These are phyloP conservation scores for Acropora yongei DNA, from an alignment of 64 coral and sea anemone genomes.

Conservation along the genomic window DNA sequence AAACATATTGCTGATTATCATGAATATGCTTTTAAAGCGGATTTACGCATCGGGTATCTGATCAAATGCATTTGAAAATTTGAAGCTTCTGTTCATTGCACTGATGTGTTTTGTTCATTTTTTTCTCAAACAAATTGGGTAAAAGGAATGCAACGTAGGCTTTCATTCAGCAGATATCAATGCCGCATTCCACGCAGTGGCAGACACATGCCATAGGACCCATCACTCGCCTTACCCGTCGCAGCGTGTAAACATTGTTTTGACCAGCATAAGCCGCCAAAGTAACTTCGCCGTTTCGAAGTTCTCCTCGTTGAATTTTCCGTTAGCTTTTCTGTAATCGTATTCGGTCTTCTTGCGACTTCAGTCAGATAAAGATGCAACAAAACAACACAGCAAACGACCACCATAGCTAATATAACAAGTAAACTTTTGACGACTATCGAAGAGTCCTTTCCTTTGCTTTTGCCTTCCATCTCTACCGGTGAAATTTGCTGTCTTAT, in stretches of 20 bases:
- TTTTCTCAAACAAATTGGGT: not conserved
- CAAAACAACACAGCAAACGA: conserved; percentile 53
- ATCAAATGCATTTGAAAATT: no score
- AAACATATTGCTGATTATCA: no score
- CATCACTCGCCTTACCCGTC: conserved; percentile 12
- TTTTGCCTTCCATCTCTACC: not conserved
- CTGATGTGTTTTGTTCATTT: not conserved
- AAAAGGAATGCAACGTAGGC: not conserved
- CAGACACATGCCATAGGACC: not conserved
- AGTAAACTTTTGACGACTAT: conserved; percentile 52
- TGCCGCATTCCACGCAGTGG: not conserved
- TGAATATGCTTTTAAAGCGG: no score
- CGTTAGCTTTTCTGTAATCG: not conserved
- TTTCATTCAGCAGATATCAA: not conserved
- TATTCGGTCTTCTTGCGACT: not conserved
- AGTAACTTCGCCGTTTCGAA: conserved; percentile 2
- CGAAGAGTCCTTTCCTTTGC: not conserved
- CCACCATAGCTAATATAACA: conserved; percentile 19
- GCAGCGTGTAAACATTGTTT: conserved; percentile 54
- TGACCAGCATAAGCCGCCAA: conserved; percentile 55
- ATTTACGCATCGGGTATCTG: no score
- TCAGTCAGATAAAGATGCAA: conserved; percentile 55
- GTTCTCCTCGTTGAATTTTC: not conserved
- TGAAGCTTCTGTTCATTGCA: no score
- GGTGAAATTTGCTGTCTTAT: conserved; percentile 3